A percentile compares a stretch with the other conserved stretches of the same genome.
phyloP scores from a whole-genome alignment of 2,888 invertebrate genomes.

The Perithous albicinctus region DNA sequence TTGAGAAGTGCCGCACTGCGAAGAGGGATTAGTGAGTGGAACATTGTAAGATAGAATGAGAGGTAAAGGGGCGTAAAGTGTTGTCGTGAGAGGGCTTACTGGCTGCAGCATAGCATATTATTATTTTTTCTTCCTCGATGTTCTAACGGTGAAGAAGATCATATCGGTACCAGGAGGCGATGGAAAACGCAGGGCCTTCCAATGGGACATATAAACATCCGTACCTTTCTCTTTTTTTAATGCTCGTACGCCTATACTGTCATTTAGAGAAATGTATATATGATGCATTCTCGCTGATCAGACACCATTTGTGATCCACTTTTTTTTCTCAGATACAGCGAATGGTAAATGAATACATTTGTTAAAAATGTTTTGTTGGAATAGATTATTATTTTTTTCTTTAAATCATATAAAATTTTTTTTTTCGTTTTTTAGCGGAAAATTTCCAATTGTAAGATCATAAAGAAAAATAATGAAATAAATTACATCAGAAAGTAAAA shows the following conservation, averaged over 20 bases:
- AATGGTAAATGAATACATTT: too few species aligned
- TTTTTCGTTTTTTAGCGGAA: too few species aligned
- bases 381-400: too few species aligned
- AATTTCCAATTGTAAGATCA: too few species aligned
- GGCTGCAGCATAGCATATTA: background rate
- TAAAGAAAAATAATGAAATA: too few species aligned
- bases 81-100: constrained; percentile 2
- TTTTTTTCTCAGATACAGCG: too few species aligned
- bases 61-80: constrained; percentile 2
- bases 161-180: background rate
- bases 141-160: constrained; percentile 44
- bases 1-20: background rate
- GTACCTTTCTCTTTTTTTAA: background rate
- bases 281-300: too few species aligned
- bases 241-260: background rate
- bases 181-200: background rate
- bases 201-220: background rate
- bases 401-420: too few species aligned
- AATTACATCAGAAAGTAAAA: too few species aligned
- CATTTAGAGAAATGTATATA: background rate
- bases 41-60: background rate
- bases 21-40: background rate
- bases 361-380: too few species aligned
- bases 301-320: too few species aligned
- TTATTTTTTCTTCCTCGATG: constrained; percentile 20